Evolutionary conservation across 1,140 invertebrate species (phyloP).

Genomic region (Ctenoplectra terminalis): DNA sequence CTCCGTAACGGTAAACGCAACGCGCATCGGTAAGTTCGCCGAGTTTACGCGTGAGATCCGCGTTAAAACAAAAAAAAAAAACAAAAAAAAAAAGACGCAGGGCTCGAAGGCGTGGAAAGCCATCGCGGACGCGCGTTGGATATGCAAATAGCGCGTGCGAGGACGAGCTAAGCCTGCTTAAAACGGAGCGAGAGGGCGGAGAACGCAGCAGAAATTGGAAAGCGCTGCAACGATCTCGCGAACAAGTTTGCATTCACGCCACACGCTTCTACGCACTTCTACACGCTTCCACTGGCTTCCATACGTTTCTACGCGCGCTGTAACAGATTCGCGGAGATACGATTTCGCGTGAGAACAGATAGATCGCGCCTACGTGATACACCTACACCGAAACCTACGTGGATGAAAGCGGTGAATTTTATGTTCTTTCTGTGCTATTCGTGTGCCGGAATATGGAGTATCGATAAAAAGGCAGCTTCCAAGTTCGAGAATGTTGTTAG

Average conservation of each 20-base stretch:
- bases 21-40: constrained; percentile 14
- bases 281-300: constrained; percentile 10
- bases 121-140: constrained; percentile 45
- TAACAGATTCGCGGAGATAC: constrained; percentile 42
- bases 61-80: no score
- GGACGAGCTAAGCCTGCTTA: constrained; percentile 12
- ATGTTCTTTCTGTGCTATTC: background rate
- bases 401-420: constrained; percentile 4
- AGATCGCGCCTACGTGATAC: constrained; percentile 74
- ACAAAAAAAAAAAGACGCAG: constrained; percentile 19
- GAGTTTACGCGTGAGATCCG: background rate
- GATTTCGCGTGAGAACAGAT: constrained; percentile 65
- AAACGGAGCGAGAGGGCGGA: constrained; percentile 50
- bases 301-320: no score
- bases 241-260: background rate
- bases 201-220: constrained; percentile 59
- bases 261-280: background rate
- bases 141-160: constrained; percentile 55
- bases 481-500: background rate
- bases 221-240: constrained; percentile 8
- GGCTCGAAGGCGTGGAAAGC: constrained; percentile 48
- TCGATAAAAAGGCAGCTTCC: constrained; percentile 5
- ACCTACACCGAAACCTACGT: constrained; percentile 68
- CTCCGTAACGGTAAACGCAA: background rate
- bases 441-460: background rate